phyloP scores from a whole-genome alignment of 2,113 vertebrate genomes.

The Heterochromis multidens region DNA sequence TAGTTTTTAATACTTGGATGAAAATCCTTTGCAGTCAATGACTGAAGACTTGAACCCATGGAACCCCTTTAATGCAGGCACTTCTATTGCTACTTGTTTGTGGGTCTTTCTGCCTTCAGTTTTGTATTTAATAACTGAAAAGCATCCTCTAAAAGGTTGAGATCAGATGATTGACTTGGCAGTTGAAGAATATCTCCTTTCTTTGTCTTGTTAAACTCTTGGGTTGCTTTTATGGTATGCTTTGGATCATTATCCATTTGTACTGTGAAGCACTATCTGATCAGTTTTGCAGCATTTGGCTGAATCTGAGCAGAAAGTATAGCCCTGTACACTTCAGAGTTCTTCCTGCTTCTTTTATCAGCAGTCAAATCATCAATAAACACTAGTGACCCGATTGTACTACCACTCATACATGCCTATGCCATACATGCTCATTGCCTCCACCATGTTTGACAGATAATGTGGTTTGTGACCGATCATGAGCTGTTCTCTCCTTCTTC shows the following conservation, averaged over 20 bases:
- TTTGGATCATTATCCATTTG: not conserved
- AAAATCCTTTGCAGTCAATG: not conserved
- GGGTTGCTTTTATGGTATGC: not conserved
- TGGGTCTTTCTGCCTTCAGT: not conserved
- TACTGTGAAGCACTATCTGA: not conserved
- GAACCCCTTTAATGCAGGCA: not conserved
- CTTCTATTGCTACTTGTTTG: not conserved
- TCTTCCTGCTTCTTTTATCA: no score
- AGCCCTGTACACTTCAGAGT: no score
- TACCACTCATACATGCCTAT: no score
- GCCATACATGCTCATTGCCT: no score
- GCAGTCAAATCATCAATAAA: no score
- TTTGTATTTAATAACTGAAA: not conserved
- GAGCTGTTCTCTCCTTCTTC: no score
- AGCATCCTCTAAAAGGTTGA: not conserved
- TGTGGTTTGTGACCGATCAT: no score
- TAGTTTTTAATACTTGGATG: not conserved
- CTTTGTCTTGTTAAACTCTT: not conserved
- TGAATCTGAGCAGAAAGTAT: no score
- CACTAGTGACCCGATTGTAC: no score
- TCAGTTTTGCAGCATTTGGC: no score
- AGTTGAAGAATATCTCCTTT: not conserved
- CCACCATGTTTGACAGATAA: no score
- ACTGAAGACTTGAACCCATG: not conserved
- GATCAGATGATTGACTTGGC: not conserved